Conservation (phyloP, 2,888 invertebrate genomes). For the Oscheius sp. region DNA sequence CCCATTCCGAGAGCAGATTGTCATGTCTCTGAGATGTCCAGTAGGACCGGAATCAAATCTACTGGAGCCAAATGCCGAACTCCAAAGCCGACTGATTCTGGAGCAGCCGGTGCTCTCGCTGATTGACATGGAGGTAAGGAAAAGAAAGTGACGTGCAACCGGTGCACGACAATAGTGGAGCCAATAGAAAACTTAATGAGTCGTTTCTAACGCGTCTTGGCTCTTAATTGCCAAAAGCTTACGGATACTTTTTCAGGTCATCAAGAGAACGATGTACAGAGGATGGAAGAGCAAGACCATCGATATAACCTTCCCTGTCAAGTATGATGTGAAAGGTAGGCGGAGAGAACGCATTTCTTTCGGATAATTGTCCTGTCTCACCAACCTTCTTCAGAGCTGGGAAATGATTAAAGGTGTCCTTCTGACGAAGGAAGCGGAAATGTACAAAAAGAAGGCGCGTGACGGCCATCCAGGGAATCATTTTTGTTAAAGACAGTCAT, state of each 20-base stretch:
- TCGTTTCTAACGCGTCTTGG: constrained; percentile 6
- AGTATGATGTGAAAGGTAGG: constrained; percentile 78
- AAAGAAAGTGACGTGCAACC: not conserved
- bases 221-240: constrained; percentile 20
- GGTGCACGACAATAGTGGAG: not conserved
- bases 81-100: constrained; percentile 90
- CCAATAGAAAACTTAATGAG: constrained; percentile 19
- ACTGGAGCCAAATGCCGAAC: constrained; percentile 84
- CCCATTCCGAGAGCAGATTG: constrained; percentile 97
- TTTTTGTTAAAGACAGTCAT: too few species aligned
- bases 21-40: constrained; percentile 97
- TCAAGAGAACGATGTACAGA: constrained; percentile 85
- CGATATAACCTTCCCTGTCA: constrained; percentile 87
- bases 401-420: constrained; percentile 6
- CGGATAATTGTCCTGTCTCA: not conserved
- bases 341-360: not conserved
- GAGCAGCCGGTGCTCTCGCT: constrained; percentile 93
- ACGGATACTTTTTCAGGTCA: constrained; percentile 52
- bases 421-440: constrained; percentile 1
- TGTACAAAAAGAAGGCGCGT: too few species aligned
- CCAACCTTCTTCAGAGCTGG: not conserved
- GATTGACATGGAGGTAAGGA: constrained; percentile 84
- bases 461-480: too few species aligned
- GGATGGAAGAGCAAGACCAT: constrained; percentile 87
- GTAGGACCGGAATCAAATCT: constrained; percentile 91